These are phyloP conservation scores for Drosophila seguyi DNA, from an alignment of 1,140 invertebrate species.

Conservation along the genomic window DNA sequence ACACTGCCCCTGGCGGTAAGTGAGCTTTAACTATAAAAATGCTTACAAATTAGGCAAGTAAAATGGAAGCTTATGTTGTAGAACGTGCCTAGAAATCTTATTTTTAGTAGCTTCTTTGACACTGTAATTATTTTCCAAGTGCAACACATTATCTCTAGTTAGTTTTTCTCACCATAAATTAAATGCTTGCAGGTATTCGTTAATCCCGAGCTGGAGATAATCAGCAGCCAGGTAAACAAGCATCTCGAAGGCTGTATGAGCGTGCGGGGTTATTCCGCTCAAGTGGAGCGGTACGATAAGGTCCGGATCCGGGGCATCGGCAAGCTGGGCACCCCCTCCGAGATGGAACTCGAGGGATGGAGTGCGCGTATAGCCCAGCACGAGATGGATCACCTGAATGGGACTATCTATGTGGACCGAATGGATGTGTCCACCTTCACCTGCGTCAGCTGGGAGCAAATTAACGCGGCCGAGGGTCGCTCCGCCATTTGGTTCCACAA, in stretches of 20 bases:
- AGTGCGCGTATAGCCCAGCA: conserved; percentile 91
- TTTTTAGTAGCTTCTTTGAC: not conserved
- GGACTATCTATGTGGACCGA: conserved; percentile 89
- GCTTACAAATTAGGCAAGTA: not conserved
- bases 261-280: conserved; percentile 88
- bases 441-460: conserved; percentile 54
- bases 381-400: conserved; percentile 92
- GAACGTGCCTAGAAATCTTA: not conserved
- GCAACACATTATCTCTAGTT: not conserved
- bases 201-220: conserved; percentile 90
- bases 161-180: conserved; percentile 5
- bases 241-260: conserved; percentile 90
- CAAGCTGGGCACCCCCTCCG: conserved; percentile 86
- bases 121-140: not conserved
- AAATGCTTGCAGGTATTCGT: conserved; percentile 88
- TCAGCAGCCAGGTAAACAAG: conserved; percentile 87
- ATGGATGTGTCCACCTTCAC: conserved; percentile 87
- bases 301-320: conserved; percentile 88
- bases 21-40: conserved; percentile 13
- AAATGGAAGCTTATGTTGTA: not conserved
- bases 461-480: conserved; percentile 56
- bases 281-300: conserved; percentile 88
- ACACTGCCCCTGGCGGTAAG: conserved; percentile 87
- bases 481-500: conserved; percentile 63
- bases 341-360: conserved; percentile 88